Percentiles rank a stretch among this genome's conserved stretches.
Conservation (phyloP, 2,113 vertebrate genomes). For the Uria aalge region DNA sequence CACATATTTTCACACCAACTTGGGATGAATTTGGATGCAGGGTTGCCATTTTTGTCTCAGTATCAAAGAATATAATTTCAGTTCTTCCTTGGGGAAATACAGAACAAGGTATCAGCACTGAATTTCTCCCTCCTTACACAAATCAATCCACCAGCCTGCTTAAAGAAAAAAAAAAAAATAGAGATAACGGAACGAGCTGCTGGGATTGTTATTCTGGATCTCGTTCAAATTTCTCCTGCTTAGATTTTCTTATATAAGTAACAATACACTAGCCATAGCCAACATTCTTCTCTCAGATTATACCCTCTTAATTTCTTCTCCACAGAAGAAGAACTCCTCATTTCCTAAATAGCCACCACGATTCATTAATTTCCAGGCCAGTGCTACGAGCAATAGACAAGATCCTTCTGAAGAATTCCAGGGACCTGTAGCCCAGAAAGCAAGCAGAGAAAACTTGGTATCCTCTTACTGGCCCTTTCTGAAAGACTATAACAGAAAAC, state of each 20-base stretch:
- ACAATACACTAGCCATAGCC: background rate
- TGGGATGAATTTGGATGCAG: background rate
- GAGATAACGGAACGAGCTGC: background rate
- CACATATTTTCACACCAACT: background rate
- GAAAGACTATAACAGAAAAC: background rate
- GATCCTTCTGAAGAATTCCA: background rate
- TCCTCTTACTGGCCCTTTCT: background rate
- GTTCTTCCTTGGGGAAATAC: background rate
- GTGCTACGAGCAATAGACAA: background rate
- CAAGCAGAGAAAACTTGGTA: background rate
- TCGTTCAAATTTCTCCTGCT: background rate
- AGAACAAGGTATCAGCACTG: background rate
- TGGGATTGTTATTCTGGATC: background rate
- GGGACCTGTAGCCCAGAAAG: background rate
- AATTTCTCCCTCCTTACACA: background rate
- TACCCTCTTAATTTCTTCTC: background rate
- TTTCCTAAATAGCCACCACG: background rate
- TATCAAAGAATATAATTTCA: background rate
- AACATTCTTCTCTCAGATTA: background rate
- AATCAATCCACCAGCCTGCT: background rate
- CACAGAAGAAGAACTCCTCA: no score
- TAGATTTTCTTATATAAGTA: background rate
- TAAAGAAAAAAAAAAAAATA: background rate
- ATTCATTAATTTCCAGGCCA: background rate
- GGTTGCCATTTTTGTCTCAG: background rate